Evolutionary conservation across 1,140 invertebrate species (phyloP).

Genomic region (Epicauta chinensis): DNA sequence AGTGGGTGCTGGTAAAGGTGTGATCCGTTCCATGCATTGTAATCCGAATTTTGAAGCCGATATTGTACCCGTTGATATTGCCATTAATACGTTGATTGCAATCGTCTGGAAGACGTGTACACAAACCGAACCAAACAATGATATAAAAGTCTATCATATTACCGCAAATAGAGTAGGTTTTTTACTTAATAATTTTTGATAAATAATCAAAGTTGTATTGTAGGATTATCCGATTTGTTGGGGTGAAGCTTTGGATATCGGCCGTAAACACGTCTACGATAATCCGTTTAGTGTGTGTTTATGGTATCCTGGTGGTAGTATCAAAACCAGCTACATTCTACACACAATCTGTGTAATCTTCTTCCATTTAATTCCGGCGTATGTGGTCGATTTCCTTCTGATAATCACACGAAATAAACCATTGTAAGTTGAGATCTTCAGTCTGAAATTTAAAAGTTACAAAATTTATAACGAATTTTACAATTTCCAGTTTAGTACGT

Average conservation of each 20-base stretch:
- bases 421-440: constrained; percentile 54
- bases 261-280: constrained; percentile 52
- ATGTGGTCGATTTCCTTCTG: constrained; percentile 65
- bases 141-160: constrained; percentile 30
- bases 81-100: constrained; percentile 71
- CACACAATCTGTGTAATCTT: constrained; percentile 65
- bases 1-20: constrained; percentile 62
- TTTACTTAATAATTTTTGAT: too few species aligned
- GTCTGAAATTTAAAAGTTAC: not conserved
- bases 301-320: constrained; percentile 74
- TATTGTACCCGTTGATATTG: constrained; percentile 67
- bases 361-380: constrained; percentile 75
- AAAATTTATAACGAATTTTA: too few species aligned
- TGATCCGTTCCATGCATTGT: constrained; percentile 63
- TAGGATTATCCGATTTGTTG: constrained; percentile 45
- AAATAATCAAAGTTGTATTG: not conserved
- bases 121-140: constrained; percentile 41
- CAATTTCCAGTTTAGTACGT: constrained; percentile 54
- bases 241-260: constrained; percentile 67
- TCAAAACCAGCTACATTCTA: constrained; percentile 60
- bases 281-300: constrained; percentile 60
- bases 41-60: constrained; percentile 55
- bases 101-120: constrained; percentile 64
- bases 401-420: constrained; percentile 65
- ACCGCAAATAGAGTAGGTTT: constrained; percentile 22